Evolutionary conservation across 2,113 vertebrate species (phyloP).

Genomic region (Pseudorasbora parva): DNA sequence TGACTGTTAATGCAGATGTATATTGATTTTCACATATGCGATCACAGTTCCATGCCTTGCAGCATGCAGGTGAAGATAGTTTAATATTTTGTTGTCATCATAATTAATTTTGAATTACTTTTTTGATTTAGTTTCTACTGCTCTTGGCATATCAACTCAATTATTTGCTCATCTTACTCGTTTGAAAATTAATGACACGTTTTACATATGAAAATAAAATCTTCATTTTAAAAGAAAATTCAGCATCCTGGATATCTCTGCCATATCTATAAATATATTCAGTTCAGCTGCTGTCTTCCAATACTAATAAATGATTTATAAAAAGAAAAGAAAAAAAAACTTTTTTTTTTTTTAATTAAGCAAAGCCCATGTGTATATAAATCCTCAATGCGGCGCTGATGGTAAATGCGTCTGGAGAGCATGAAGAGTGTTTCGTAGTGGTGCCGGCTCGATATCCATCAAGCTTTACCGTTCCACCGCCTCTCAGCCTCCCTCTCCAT

Average conservation of each 20-base stretch:
- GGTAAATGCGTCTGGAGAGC: constrained; percentile 29
- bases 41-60: neutral
- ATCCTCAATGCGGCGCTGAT: neutral
- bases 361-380: neutral
- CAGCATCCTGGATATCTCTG: neutral
- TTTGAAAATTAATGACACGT: neutral
- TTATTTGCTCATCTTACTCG: neutral
- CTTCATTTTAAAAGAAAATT: neutral
- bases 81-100: neutral
- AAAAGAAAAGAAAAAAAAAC: too few species aligned
- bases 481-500: constrained; percentile 50
- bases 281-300: neutral
- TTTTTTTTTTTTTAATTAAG: constrained; percentile 6
- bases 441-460: constrained; percentile 42
- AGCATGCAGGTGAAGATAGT: neutral
- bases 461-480: constrained; percentile 53
- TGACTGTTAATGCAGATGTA: neutral
- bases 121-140: too few species aligned
- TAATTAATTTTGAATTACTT: neutral
- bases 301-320: neutral
- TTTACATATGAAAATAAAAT: neutral
- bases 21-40: neutral
- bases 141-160: neutral
- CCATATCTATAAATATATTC: neutral
- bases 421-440: constrained; percentile 36